These are phyloP conservation scores for Aotus griseimembra DNA, from an alignment of 2,797 vertebrate species.

Conservation along the genomic window DNA sequence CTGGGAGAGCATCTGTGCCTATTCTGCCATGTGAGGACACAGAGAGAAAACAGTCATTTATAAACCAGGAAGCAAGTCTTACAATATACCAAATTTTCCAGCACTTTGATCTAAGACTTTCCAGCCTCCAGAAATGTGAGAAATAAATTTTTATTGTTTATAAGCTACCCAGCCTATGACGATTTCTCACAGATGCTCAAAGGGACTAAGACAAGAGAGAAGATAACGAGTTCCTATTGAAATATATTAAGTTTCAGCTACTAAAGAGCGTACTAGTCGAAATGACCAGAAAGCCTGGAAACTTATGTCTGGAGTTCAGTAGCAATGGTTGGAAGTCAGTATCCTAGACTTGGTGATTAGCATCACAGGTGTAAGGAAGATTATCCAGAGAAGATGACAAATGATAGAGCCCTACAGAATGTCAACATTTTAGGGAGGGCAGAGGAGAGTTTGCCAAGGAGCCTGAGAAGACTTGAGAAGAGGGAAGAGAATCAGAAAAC, in stretches of 20 bases:
- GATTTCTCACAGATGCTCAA: not conserved
- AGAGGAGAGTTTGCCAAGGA: not conserved
- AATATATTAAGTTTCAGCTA: not conserved
- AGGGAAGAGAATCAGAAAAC: not conserved
- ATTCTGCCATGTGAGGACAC: not conserved
- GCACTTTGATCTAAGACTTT: not conserved
- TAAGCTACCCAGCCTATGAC: too few species aligned
- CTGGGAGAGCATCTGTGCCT: not conserved
- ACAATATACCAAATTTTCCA: not conserved
- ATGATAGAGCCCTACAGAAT: not conserved
- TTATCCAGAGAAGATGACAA: not conserved
- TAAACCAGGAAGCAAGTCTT: not conserved
- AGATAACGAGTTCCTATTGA: not conserved
- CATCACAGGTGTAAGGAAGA: not conserved
- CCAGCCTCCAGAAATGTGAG: not conserved
- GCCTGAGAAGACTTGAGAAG: not conserved
- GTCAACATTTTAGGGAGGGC: not conserved
- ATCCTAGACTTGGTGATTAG: not conserved
- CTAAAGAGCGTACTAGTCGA: not conserved
- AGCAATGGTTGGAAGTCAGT: not conserved
- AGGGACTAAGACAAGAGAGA: not conserved
- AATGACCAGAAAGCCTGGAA: not conserved
- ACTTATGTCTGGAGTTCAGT: not conserved
- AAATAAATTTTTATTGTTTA: not conserved
- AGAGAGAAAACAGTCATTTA: not conserved